Base-by-base conservation (phyloP, 2,113 vertebrate species). In the Calyptommatus sinebrachiatus region DNA sequence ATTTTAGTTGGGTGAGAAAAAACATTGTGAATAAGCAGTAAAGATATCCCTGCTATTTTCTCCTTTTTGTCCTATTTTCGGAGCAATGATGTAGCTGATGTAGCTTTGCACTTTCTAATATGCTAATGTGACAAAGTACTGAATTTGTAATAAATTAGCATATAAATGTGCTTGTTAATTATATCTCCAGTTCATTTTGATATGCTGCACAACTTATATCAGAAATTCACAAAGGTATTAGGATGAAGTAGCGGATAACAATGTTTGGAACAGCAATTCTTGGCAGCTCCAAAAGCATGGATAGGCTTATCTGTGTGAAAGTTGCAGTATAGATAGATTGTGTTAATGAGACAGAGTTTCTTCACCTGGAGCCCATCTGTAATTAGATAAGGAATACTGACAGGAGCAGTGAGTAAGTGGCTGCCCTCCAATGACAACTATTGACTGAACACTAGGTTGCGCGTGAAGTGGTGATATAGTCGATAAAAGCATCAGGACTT, bases 311-410 rank as follows among this genome's bases (percentile, higher is more conserved):
- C 71, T 31, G 1, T n/a, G 50, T 57, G 69, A 16, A 91, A 84
- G 85, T 83, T 90, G 72, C 79, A 70, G 71, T 29, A 62, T 48
- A 83, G 31, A 21, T 50, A 24, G 22, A 24, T 81, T 77, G 78
- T 41, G 73, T 83, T 83, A 80, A 72, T 80, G 78, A 92, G 89
- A 90, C 82, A 86, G 72, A 90, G 86, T 86, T 90, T 85, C 81
- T 79, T 79, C 78, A 71, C 78, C 81, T 82, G 78, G 69, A 88
- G 89, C 31, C 84, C 82, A 73, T 93, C 91, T 92, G 92, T 94
- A 92, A 95, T 89, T 92, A 92, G 94, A 93, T 95, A 93, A 94
- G 91, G 84, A 90, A 85, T 87, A 88, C 82, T 92, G 94, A 93
- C 91, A 92, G 87, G 73, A 84, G 29, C 91, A 85, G 83, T 79